Evolutionary conservation across 2,888 invertebrate genomes (phyloP).

Genomic region (Rhynchonema sp.): DNA sequence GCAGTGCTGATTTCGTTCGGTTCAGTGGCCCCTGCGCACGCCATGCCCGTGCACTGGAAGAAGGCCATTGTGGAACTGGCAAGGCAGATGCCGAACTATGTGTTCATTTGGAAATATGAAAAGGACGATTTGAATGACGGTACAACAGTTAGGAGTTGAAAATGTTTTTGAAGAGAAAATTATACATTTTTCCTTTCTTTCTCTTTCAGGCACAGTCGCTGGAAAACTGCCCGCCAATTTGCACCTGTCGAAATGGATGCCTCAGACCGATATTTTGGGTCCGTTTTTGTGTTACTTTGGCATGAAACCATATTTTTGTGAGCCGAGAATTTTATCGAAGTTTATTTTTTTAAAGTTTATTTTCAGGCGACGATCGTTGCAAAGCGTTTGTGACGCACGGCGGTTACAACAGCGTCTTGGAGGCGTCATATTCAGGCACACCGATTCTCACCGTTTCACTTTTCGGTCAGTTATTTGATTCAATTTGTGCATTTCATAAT

Average conservation of each 20-base stretch:
- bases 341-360: not conserved
- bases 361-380: constrained; percentile 7
- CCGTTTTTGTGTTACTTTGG: not conserved
- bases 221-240: constrained; percentile 10
- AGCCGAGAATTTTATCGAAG: too few relatives aligned
- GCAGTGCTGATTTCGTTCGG: constrained; percentile 3
- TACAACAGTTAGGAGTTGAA: too few relatives aligned
- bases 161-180: too few relatives aligned
- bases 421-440: constrained; percentile 3
- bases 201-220: not conserved
- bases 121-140: not conserved
- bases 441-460: constrained; percentile 6
- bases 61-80: constrained; percentile 2
- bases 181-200: too few relatives aligned
- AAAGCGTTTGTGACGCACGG: constrained; percentile 7
- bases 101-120: constrained; percentile 5
- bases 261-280: constrained; percentile 15
- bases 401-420: constrained; percentile 7
- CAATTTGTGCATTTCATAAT: too few relatives aligned
- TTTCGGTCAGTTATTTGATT: too few relatives aligned
- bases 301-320: too few relatives aligned
- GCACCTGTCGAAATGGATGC: constrained; percentile 15
- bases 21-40: not conserved
- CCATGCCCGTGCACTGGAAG: not conserved
- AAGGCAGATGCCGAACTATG: constrained; percentile 1